Evolutionary conservation across 1,140 invertebrate genomes (phyloP).

Genomic region (Phocides pigmalion): DNA sequence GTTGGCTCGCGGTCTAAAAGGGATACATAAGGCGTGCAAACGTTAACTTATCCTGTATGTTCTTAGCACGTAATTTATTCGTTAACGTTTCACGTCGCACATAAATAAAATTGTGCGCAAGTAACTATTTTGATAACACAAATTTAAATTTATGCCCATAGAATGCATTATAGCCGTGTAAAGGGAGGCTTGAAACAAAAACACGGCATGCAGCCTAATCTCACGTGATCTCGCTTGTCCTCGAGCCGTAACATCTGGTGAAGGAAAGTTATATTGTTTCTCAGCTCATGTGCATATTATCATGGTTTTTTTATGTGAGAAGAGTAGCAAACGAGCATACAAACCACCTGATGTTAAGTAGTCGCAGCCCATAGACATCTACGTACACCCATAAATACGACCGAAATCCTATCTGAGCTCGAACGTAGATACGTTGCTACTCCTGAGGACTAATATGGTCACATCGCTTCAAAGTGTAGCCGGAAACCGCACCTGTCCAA

Average conservation of each 20-base stretch:
- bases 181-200: conserved; percentile 58
- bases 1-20: no score
- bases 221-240: conserved; percentile 62
- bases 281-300: not conserved
- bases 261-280: conserved; percentile 34
- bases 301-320: no score
- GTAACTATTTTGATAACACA: conserved; percentile 73
- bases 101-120: conserved; percentile 65
- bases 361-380: no score
- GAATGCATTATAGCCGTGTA: conserved; percentile 68
- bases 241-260: conserved; percentile 46
- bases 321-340: no score
- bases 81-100: conserved; percentile 54
- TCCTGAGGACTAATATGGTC: no score
- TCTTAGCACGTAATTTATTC: conserved; percentile 54
- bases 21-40: conserved; percentile 5
- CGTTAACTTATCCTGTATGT: not conserved
- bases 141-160: conserved; percentile 73
- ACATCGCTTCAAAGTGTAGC: no score
- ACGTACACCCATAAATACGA: no score
- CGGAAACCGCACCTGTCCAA: no score
- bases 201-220: conserved; percentile 56
- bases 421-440: no score
- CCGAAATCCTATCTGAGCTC: no score
- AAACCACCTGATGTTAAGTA: no score